Conservation (phyloP, 2,797 vertebrate species). For the Tamandua tetradactyla region DNA sequence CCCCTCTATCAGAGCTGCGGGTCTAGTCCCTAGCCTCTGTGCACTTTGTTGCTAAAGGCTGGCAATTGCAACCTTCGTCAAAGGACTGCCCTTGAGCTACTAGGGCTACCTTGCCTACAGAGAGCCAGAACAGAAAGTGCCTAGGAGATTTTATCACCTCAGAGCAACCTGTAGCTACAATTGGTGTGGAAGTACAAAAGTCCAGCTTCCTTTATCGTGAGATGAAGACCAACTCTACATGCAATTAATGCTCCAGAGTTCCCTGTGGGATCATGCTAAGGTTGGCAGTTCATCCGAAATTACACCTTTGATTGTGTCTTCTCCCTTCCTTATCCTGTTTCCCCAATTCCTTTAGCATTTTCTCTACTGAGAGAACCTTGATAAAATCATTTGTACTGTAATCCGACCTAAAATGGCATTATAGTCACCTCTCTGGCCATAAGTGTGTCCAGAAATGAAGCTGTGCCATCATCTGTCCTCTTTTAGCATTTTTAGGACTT, state of each 20-base stretch:
- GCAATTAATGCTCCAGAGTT: neutral
- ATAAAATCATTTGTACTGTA: neutral
- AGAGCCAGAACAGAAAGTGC: neutral
- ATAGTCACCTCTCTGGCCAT: neutral
- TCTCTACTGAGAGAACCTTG: neutral
- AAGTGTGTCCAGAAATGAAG: neutral
- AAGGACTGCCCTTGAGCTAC: neutral
- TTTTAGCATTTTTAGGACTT: constrained; percentile 32
- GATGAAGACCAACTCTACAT: neutral
- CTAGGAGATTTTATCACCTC: neutral
- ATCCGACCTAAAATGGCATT: neutral
- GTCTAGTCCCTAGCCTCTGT: neutral
- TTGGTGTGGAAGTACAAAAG: neutral
- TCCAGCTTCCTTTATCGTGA: neutral
- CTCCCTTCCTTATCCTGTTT: neutral
- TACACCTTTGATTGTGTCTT: neutral
- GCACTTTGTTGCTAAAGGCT: neutral
- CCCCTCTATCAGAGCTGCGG: neutral
- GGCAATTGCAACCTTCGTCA: neutral
- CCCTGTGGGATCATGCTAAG: neutral
- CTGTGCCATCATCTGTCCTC: neutral
- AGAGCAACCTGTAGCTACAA: neutral
- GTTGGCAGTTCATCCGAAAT: neutral
- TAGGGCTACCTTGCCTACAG: neutral
- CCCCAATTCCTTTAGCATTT: neutral